Evolutionary conservation across 2,113 vertebrate species (phyloP).

Genomic region (Micronycteris hirsuta): DNA sequence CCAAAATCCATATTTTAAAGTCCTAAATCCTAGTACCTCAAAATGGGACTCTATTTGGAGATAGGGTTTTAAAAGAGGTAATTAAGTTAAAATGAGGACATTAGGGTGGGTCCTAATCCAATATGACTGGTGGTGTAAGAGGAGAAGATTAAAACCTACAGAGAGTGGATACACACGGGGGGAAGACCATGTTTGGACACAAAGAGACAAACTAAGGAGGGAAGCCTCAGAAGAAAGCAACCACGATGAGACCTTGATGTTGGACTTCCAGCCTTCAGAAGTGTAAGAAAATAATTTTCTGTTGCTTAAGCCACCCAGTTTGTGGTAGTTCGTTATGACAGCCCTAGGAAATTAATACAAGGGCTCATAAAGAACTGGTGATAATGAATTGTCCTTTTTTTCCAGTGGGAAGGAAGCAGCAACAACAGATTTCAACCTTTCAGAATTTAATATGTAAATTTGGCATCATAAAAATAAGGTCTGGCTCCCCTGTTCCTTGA

Average conservation of each 20-base stretch:
- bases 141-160: not conserved
- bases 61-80: not conserved
- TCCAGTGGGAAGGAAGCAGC: not conserved
- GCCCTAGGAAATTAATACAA: not conserved
- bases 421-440: not conserved
- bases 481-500: not conserved
- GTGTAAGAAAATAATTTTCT: not conserved
- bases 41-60: not conserved
- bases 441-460: not conserved
- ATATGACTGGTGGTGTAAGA: not conserved
- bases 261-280: not conserved
- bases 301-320: not conserved
- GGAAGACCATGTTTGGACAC: not conserved
- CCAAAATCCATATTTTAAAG: not conserved
- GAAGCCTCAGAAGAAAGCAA: not conserved
- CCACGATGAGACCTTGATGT: not conserved
- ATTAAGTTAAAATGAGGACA: not conserved
- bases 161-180: not conserved
- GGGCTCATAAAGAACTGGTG: not conserved
- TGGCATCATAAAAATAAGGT: not conserved
- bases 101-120: not conserved
- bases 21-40: not conserved
- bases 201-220: not conserved
- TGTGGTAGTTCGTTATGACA: not conserved
- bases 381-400: not conserved